Base-by-base conservation (phyloP, 2,113 vertebrate genomes). In the Onychostoma macrolepis region DNA sequence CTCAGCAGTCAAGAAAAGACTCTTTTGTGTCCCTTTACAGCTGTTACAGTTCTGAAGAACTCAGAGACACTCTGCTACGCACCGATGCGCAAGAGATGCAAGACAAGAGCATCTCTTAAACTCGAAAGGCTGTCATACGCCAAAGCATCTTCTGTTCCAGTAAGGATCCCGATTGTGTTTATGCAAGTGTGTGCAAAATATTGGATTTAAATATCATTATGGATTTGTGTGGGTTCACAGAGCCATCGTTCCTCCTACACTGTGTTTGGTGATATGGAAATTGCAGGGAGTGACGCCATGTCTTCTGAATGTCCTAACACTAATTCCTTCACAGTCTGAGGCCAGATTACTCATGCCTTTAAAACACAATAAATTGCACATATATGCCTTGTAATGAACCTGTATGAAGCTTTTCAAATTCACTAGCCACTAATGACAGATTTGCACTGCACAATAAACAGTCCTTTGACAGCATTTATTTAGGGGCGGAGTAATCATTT, bases 161-260 rank as follows among this genome's bases (percentile, higher is more conserved):
- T 80, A 15, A 61, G 50, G 19, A 79, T 58, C 30, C 17, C 50
- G 8, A 61, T 13, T 85, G 69, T 26, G 28, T 84, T 69, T 58
- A 50, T 71, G 63, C 13, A 36, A 33, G 65, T 53, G 61, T 71
- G 41, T 50, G 33, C 3, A 58, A 75, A 53, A 63, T 38, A 43
- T 24, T 61, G 24, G 50, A 63, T 43, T 76, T 41, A 85, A 76
- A 76, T 85, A 19, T 24, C 43, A 58, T 77, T 45, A 78, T 38
- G 33, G 72, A 85, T 85, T 67, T 84, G 30, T 43, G 38, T 85
- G 84, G 84, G 58, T 65, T 41, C 56, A n/a, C 6, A 24, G 17
- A 30, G 26, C 69, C 19, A 48, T 28, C 10, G 6, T 61, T 1
- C 72, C 56, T 45, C 24, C 33, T 38, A 41, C 56, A 30, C 38